phyloP scores from a whole-genome alignment of 2,888 invertebrate species.

The Cistogaster globosa region DNA sequence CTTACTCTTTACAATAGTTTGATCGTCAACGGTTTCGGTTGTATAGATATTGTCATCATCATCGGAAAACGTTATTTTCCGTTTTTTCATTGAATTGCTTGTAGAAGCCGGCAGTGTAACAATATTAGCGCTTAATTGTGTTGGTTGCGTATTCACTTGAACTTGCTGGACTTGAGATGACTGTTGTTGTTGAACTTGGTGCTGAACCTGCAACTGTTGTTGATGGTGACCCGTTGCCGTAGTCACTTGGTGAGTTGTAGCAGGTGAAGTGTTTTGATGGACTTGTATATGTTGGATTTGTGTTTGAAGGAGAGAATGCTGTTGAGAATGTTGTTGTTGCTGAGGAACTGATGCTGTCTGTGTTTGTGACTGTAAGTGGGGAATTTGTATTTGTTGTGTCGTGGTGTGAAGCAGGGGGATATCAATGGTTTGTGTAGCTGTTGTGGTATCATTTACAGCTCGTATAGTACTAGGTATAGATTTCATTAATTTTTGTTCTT shows the following conservation, averaged over 20 bases:
- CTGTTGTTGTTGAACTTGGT: conserved; percentile 70
- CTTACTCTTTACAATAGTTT: conserved; percentile 81
- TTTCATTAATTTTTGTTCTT: conserved; percentile 81
- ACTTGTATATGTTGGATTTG: conserved; percentile 80
- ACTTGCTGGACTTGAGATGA: conserved; percentile 65
- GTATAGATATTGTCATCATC: conserved; percentile 82
- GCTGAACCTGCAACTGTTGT: conserved; percentile 79
- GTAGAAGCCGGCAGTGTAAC: conserved; percentile 76
- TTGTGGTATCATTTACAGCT: conserved; percentile 78
- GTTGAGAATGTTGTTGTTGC: conserved; percentile 74
- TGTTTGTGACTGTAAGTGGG: conserved; percentile 77
- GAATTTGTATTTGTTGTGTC: conserved; percentile 81
- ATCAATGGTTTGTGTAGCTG: conserved; percentile 75
- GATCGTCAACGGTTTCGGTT: conserved; percentile 82
- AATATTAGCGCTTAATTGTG: conserved; percentile 75
- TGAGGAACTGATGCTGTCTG: conserved; percentile 73
- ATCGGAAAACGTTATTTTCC: conserved; percentile 82
- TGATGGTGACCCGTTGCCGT: conserved; percentile 76
- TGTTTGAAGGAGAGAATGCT: conserved; percentile 78
- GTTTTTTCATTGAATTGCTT: conserved; percentile 77
- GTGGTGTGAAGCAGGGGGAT: conserved; percentile 67
- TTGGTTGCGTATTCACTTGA: conserved; percentile 75
- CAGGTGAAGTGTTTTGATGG: conserved; percentile 75
- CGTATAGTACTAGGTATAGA: conserved; percentile 82
- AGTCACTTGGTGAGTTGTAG: conserved; percentile 63